Evolutionary conservation across 2,888 invertebrate species (phyloP).

Genomic region (Spilosoma lubricipeda): DNA sequence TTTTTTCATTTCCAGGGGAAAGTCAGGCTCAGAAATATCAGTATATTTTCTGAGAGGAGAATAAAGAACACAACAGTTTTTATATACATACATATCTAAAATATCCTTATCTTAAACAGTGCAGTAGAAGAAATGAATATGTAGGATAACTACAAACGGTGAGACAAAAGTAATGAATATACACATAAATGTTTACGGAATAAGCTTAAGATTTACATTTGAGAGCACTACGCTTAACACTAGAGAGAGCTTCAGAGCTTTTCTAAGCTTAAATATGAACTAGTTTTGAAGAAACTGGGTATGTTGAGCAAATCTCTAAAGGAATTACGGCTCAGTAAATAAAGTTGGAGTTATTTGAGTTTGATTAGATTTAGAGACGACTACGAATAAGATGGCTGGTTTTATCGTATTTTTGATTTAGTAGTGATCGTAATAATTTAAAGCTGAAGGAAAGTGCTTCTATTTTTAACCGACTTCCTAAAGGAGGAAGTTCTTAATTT

Average conservation of each 20-base stretch:
- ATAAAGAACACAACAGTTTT: neutral
- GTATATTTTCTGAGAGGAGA: neutral
- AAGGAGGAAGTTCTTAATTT: too few relatives aligned
- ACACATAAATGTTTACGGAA: conserved; percentile 37
- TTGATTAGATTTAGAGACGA: neutral
- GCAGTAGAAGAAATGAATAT: conserved; percentile 36
- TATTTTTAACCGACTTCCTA: too few relatives aligned
- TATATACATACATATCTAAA: neutral
- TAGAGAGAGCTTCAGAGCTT: conserved; percentile 10
- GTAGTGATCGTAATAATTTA: neutral
- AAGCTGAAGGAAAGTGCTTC: too few relatives aligned
- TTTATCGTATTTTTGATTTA: neutral
- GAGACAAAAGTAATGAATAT: conserved; percentile 34
- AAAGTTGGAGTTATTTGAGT: neutral
- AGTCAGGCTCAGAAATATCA: neutral
- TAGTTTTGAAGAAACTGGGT: conserved; percentile 13
- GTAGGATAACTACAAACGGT: conserved; percentile 28
- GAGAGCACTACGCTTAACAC: conserved; percentile 9
- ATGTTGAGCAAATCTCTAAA: neutral
- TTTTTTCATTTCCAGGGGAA: neutral
- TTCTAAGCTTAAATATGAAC: conserved; percentile 9
- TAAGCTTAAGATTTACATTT: conserved; percentile 35
- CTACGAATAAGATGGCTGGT: neutral
- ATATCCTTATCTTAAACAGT: neutral
- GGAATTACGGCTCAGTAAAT: neutral